A percentile compares a stretch with the other conserved stretches of the same genome.
Conservation (phyloP, 2,113 vertebrate species). For the Hiodon alosoides region DNA sequence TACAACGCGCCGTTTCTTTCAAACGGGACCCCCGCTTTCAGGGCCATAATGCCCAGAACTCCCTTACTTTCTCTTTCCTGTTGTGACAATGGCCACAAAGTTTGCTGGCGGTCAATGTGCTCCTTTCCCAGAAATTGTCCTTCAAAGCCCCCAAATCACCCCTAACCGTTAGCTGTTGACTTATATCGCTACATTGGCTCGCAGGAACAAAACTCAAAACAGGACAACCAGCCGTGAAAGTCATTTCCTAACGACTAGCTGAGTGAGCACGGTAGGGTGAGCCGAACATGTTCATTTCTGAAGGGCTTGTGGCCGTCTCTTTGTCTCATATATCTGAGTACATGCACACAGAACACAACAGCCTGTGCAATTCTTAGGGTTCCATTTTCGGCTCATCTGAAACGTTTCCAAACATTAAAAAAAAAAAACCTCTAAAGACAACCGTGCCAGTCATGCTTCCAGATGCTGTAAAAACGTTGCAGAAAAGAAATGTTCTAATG, state of each 20-base stretch:
- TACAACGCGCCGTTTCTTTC: conserved; percentile 49
- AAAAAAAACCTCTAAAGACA: neutral
- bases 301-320: neutral
- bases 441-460: conserved; percentile 30
- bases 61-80: too few species aligned
- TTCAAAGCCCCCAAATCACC: neutral
- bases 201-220: neutral
- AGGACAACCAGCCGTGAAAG: neutral
- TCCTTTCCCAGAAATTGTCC: too few species aligned
- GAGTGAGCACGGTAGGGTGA: neutral
- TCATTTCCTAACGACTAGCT: neutral
- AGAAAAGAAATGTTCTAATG: conserved; percentile 36
- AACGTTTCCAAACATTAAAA: too few species aligned
- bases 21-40: conserved; percentile 16
- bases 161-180: neutral
- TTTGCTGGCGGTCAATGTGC: too few species aligned
- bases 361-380: neutral
- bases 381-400: neutral
- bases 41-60: too few species aligned
- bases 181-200: neutral
- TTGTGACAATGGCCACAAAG: too few species aligned
- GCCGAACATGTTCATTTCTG: neutral
- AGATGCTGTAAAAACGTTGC: conserved; percentile 45
- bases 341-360: neutral
- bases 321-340: neutral